Conservation (phyloP, 2,113 vertebrate genomes). For the Antechinus flavipes region DNA sequence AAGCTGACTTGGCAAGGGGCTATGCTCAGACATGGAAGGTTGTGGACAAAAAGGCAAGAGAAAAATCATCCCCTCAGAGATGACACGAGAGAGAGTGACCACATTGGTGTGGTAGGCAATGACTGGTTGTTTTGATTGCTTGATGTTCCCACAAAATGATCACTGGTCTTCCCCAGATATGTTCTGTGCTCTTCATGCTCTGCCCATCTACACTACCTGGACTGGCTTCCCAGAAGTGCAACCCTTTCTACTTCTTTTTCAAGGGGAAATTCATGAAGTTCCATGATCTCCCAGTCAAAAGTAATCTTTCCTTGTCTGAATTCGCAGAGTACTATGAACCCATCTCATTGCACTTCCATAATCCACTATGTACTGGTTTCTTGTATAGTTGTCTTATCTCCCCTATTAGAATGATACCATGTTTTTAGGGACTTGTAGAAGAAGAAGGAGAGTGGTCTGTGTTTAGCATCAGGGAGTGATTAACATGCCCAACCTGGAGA, state of each 20-base stretch:
- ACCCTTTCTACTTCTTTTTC: neutral
- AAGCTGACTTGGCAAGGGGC: neutral
- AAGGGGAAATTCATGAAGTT: neutral
- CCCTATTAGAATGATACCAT: neutral
- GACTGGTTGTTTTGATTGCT: too few species aligned
- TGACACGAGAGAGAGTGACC: too few species aligned
- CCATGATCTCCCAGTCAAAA: neutral
- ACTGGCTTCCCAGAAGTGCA: neutral
- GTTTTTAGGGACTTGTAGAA: neutral
- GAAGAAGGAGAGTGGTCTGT: neutral
- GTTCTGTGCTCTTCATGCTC: neutral
- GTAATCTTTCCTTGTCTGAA: neutral
- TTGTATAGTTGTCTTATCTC: neutral
- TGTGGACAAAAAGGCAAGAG: neutral
- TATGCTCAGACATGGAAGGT: neutral
- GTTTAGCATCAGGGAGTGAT: neutral
- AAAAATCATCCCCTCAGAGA: neutral
- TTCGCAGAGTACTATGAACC: neutral
- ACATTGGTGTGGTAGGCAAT: too few species aligned
- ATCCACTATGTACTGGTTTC: neutral
- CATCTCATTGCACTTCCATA: neutral
- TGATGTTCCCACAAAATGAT: too few species aligned
- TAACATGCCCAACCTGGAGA: neutral
- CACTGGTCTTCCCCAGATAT: too few species aligned
- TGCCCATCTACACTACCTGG: neutral